Evolutionary conservation across 2,888 invertebrate genomes (phyloP).

Genomic region (Diaperis boleti): DNA sequence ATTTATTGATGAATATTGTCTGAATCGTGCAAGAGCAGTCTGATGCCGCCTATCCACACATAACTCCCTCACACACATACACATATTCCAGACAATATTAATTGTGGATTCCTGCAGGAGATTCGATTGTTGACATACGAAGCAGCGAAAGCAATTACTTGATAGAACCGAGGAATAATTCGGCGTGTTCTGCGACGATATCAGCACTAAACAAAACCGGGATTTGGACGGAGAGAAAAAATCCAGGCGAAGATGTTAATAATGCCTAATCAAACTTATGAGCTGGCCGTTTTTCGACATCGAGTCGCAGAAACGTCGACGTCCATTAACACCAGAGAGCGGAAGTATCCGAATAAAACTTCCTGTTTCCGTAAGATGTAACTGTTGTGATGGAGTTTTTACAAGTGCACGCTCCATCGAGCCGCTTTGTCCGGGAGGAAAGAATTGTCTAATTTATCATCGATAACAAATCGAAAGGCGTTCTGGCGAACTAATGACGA

Average conservation of each 20-base stretch:
- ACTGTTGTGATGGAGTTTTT: slow-evolving; percentile 14
- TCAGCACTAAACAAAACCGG: slow-evolving; percentile 24
- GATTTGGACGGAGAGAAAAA: too few species aligned
- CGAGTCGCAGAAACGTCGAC: too few species aligned
- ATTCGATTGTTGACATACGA: slow-evolving; percentile 55
- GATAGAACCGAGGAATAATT: slow-evolving; percentile 47
- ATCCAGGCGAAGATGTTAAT: too few species aligned
- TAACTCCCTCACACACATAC: too few species aligned
- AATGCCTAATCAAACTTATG: too few species aligned
- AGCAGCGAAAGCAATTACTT: slow-evolving; percentile 56
- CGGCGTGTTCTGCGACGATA: slow-evolving; percentile 40
- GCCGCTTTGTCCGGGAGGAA: slow-evolving; percentile 22
- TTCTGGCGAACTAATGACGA: slow-evolving; percentile 48
- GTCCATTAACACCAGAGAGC: slow-evolving; percentile 30
- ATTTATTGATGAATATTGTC: slow-evolving; percentile 49
- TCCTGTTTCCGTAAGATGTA: slow-evolving; percentile 25
- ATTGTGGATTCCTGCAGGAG: slow-evolving; percentile 52
- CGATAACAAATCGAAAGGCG: slow-evolving; percentile 57
- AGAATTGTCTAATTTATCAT: slow-evolving; percentile 52
- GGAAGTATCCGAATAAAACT: slow-evolving; percentile 24
- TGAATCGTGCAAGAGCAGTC: slow-evolving; percentile 42
- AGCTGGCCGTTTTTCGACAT: too few species aligned
- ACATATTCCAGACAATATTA: slow-evolving; percentile 51
- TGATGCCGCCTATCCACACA: slow-evolving; percentile 38
- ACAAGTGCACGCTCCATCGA: slow-evolving; percentile 11